Base-by-base conservation (phyloP, 2,888 invertebrate species). In the Chouioia cunea region DNA sequence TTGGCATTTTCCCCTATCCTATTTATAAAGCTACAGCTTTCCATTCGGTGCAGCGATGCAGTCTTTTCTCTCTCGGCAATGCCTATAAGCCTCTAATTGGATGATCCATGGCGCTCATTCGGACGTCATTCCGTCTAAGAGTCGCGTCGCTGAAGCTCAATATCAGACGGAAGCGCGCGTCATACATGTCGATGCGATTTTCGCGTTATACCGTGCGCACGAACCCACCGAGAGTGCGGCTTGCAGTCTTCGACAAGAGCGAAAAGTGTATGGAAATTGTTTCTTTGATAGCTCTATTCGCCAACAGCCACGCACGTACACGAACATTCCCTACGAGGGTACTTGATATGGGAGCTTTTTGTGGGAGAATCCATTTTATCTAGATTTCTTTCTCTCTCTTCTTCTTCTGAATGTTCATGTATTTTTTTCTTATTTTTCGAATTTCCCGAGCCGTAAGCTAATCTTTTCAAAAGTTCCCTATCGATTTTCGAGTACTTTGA, bases 71-170 rank as follows among this genome's bases (percentile, higher is more conserved):
- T 22, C 23, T 47, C 59, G 10, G 8, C 57, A 15, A 22, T 6
- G 48, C 8, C 47, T n/a, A 27, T 27, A 27, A 27, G 43, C 27
- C 64, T 44, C 64, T 70, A 70, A 70, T 70, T 70, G 69, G 69
- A 70, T 70, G 69, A 67, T 23, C 64, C 64, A 16, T 16, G 22
- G 60, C 48, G 53, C 69, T 64, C 56, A 63, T 57, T 68, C 68
- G 62, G 68, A 63, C 68, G 68, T 68, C 68, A 63, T 68, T 68
- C 68, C 48, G 43, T 15, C 58, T 44, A 15, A 22, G 43, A 56
- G 23, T 27, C 50, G 72, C 54, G 53, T 52, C 53, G 52, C 53
- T 54, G 59, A 2, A 46, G 66, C 59, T 67, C 66, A 67, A 67
- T 53, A 20, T 52, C 18, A 48, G 48, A 18, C 46, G 46, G 52